These are phyloP conservation scores for Boleophthalmus pectinirostris DNA, from an alignment of 2,113 vertebrate species.

Conservation along the genomic window DNA sequence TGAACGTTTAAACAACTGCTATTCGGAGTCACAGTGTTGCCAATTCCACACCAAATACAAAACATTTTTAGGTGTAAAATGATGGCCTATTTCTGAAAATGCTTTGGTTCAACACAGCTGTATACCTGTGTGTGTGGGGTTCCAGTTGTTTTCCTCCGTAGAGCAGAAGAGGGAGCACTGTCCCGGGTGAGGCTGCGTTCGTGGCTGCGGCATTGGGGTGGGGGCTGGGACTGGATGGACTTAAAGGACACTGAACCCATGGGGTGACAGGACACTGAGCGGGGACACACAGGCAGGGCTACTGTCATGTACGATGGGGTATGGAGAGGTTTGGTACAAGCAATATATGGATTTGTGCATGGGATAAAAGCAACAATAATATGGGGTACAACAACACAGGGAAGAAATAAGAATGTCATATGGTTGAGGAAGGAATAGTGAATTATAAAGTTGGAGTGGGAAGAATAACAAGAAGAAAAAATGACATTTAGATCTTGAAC, in stretches of 20 bases:
- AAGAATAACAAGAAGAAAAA: constrained; percentile 57
- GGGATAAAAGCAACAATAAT: neutral
- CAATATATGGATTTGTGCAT: constrained; percentile 39
- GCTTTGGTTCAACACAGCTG: neutral
- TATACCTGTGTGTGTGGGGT: constrained; percentile 60
- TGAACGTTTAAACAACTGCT: too few species aligned
- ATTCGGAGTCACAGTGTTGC: too few species aligned
- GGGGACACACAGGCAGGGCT: constrained; percentile 99
- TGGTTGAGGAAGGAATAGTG: constrained; percentile 15
- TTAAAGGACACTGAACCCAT: constrained; percentile 89
- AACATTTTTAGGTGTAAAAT: too few species aligned
- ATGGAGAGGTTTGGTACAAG: constrained; percentile 70
- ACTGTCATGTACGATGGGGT: constrained; percentile 66
- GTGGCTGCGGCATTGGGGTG: constrained; percentile 81
- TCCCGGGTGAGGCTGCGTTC: constrained; percentile 82
- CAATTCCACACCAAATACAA: too few species aligned
- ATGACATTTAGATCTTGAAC: constrained; percentile 78
- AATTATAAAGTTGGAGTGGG: constrained; percentile 15
- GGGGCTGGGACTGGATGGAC: constrained; percentile 78
- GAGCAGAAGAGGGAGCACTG: constrained; percentile 68
- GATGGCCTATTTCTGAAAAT: too few species aligned
- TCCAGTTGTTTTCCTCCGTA: constrained; percentile 78
- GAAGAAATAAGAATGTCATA: constrained; percentile 35
- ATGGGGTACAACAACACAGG: constrained; percentile 15
- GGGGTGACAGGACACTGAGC: constrained; percentile 98